Percentiles rank a stretch among this genome's conserved stretches.
Conservation (phyloP, 2,113 vertebrate genomes). For the Garra rufa region DNA sequence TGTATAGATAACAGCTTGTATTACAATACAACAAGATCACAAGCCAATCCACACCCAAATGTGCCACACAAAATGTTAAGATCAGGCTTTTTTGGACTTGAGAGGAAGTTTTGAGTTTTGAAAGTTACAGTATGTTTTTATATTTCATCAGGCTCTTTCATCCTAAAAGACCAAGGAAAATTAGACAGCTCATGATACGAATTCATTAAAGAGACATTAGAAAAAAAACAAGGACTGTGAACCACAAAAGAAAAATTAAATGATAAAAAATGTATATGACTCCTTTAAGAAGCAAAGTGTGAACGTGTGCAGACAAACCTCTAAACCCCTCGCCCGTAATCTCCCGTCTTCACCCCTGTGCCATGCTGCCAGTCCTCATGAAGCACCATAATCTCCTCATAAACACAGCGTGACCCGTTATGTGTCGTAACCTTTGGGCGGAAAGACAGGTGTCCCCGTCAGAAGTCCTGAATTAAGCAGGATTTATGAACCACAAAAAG, state of each 20-base stretch:
- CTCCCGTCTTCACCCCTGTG: constrained; percentile 3
- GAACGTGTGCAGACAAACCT: background rate
- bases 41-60: background rate
- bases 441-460: constrained; percentile 45
- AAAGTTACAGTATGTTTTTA: background rate
- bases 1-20: background rate
- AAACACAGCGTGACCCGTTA: constrained; percentile 29
- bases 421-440: constrained; percentile 33
- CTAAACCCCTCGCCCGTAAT: constrained; percentile 14
- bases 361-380: constrained; percentile 12
- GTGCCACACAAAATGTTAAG: background rate
- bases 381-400: constrained; percentile 38
- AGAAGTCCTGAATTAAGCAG: constrained; percentile 40
- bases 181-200: background rate
- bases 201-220: background rate
- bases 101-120: background rate
- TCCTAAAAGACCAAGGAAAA: background rate
- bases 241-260: background rate
- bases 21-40: background rate
- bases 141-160: constrained; percentile 16
- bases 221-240: constrained; percentile 1
- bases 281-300: constrained; percentile 1
- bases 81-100: background rate
- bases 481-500: constrained; percentile 26
- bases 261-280: background rate